These are phyloP conservation scores for Micrasema minimum DNA, from an alignment of 1,140 invertebrate genomes.

Conservation along the genomic window DNA sequence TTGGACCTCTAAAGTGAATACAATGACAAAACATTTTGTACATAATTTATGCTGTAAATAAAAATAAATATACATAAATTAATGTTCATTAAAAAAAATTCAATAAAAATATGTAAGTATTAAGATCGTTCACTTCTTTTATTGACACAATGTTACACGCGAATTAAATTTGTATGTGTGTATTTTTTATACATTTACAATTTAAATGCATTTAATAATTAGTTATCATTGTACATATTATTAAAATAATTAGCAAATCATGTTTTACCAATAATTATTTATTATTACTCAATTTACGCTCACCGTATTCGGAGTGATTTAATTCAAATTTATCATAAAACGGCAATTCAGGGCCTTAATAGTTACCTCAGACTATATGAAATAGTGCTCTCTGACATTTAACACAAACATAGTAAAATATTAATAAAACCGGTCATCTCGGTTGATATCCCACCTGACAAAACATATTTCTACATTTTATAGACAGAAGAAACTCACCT, in stretches of 20 bases:
- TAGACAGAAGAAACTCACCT: too few relatives aligned
- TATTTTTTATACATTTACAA: conserved; percentile 27
- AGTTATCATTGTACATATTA: conserved; percentile 6
- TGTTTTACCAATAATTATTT: conserved; percentile 13
- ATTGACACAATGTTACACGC: conserved; percentile 13
- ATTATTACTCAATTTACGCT: conserved; percentile 1
- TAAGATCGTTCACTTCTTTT: conserved; percentile 25
- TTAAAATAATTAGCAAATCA: conserved; percentile 1
- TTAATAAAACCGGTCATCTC: too few relatives aligned
- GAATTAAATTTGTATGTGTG: conserved; percentile 17
- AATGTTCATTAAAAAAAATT: conserved; percentile 10
- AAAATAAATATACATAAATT: conserved; percentile 11
- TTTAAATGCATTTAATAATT: conserved; percentile 1
- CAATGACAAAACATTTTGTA: not conserved
- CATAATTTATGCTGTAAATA: conserved; percentile 9
- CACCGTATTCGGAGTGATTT: not conserved
- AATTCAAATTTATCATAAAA: conserved; percentile 39
- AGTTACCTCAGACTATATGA: conserved; percentile 28
- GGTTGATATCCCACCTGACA: too few relatives aligned
- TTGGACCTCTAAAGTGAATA: too few relatives aligned
- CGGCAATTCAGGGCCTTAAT: conserved; percentile 37
- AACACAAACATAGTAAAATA: conserved; percentile 11
- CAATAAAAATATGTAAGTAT: conserved; percentile 5
- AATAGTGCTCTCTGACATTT: not conserved
- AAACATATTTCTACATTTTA: too few relatives aligned